These are phyloP conservation scores for Pelecanus crispus DNA, from an alignment of 2,113 vertebrate genomes.

Conservation along the genomic window DNA sequence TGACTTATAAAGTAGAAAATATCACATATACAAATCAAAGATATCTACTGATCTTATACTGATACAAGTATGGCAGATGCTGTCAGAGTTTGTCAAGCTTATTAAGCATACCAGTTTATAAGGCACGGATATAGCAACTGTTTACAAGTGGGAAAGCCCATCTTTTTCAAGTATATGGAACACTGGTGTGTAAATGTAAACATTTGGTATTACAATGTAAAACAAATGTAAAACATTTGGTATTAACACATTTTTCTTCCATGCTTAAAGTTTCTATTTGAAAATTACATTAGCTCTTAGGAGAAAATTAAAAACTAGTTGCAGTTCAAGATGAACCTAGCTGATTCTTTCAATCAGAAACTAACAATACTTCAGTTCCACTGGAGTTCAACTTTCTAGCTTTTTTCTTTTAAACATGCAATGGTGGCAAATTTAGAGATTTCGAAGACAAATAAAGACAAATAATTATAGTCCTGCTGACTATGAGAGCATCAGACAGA, in stretches of 20 bases:
- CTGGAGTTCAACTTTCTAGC: background rate
- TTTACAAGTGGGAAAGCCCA: background rate
- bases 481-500: background rate
- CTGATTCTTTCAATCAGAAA: background rate
- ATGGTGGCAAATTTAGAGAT: background rate
- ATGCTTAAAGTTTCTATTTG: background rate
- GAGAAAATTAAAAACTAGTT: background rate
- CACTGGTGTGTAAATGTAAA: background rate
- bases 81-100: background rate
- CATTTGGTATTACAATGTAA: background rate
- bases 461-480: background rate
- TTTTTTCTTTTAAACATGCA: background rate
- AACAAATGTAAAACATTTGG: background rate
- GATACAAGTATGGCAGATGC: accelerated
- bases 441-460: background rate
- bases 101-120: background rate
- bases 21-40: background rate
- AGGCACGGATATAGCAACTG: background rate
- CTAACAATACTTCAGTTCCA: background rate
- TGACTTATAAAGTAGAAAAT: background rate
- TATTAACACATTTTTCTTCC: background rate
- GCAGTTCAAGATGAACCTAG: background rate
- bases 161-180: background rate
- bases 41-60: background rate
- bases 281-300: background rate